These are phyloP conservation scores for Tonatia bakeri DNA, from an alignment of 2,113 vertebrate genomes.

Conservation along the genomic window DNA sequence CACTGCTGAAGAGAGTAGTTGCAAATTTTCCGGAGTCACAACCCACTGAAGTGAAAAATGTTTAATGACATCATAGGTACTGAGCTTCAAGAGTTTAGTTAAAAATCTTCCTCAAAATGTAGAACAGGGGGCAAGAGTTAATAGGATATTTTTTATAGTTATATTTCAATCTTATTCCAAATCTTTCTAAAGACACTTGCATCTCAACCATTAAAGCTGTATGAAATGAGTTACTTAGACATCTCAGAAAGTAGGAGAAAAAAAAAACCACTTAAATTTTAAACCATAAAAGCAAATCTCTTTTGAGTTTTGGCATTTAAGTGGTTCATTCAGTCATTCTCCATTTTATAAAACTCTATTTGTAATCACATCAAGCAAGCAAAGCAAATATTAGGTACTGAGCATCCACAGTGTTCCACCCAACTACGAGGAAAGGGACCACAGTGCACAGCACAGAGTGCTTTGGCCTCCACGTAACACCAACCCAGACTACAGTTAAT, in stretches of 20 bases:
- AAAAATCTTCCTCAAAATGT: slow-evolving; percentile 81
- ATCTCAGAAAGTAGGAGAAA: slow-evolving; percentile 9
- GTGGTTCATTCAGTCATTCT: slow-evolving; percentile 39
- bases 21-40: slow-evolving; percentile 79
- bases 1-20: slow-evolving; percentile 70
- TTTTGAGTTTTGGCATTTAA: slow-evolving; percentile 49
- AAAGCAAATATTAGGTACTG: background rate
- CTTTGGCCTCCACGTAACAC: background rate
- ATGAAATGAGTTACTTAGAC: slow-evolving; percentile 59
- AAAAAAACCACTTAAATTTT: slow-evolving; percentile 9
- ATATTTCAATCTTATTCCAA: slow-evolving; percentile 75
- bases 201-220: slow-evolving; percentile 68
- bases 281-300: slow-evolving; percentile 45
- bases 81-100: slow-evolving; percentile 79
- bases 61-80: slow-evolving; percentile 81
- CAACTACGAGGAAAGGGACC: background rate
- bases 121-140: slow-evolving; percentile 79
- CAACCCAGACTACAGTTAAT: background rate
- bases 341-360: slow-evolving; percentile 33
- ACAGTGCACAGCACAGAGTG: background rate
- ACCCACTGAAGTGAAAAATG: slow-evolving; percentile 80
- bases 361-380: slow-evolving; percentile 19
- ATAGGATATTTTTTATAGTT: slow-evolving; percentile 80
- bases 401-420: background rate
- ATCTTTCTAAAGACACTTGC: slow-evolving; percentile 74